Conservation (phyloP, 2,888 invertebrate genomes). For the Ennomos fuscantarius region DNA sequence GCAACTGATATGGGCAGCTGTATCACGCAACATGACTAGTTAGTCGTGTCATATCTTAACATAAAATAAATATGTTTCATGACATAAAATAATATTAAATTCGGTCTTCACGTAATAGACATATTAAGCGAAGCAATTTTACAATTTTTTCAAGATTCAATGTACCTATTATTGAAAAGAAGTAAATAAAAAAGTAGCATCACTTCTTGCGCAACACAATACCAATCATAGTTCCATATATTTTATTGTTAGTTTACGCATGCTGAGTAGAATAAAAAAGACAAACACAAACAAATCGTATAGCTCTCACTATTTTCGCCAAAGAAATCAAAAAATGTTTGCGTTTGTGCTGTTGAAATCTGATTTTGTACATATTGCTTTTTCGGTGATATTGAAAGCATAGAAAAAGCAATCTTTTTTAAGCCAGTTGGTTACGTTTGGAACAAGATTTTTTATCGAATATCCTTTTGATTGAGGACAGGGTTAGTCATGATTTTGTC, state of each 20-base stretch:
- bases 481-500: constrained; percentile 30
- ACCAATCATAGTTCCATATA: no score
- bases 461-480: constrained; percentile 28
- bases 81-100: no score
- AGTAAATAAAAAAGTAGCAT: no score
- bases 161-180: neutral
- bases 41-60: no score
- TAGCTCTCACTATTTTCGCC: neutral
- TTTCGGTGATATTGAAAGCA: constrained; percentile 26
- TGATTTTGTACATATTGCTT: constrained; percentile 32
- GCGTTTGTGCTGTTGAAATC: constrained; percentile 33
- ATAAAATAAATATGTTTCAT: no score
- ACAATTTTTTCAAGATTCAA: neutral
- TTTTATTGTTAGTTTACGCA: no score
- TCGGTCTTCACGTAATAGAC: no score
- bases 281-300: no score
- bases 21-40: no score
- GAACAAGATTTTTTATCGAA: constrained; percentile 39
- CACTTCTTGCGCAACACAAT: no score
- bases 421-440: constrained; percentile 32
- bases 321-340: constrained; percentile 20
- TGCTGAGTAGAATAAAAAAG: no score
- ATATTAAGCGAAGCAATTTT: neutral
- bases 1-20: no score
- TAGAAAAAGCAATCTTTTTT: constrained; percentile 37